Base-by-base conservation (phyloP, 2,888 invertebrate genomes). In the Microplitis manilae region DNA sequence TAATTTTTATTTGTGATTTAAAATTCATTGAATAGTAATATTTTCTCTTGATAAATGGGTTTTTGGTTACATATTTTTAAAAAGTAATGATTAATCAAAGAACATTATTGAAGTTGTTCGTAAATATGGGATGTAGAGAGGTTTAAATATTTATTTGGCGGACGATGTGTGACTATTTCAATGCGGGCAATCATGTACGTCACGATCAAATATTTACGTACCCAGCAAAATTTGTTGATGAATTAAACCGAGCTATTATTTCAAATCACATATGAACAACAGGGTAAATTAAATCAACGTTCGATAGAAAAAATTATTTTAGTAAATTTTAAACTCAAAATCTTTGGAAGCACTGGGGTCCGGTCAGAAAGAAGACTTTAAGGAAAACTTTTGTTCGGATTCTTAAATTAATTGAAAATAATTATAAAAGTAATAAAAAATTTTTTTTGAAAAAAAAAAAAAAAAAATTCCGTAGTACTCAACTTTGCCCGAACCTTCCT, bases 91-190 rank as follows among this genome's bases (percentile, higher is more conserved):
- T 13, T 13, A 50, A 50, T 50, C 13, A 50, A 50, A 50, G 50
- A 50, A 13, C 50, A 5, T 50, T 50, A 50, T 50, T 50, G 1
- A 13, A 50, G 50, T 13, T 50, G 13, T 4, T 13, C 13, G 50
- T 50, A 50, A 50, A 50, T 50, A 50, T 13, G 13, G 13, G 4
- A 50, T 13, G 13, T 13, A 50, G 8, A 50, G 8, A 50, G 2
- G 38, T 38, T 30, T 5, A 38, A 38, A 65, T 30, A 30, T 65
- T 65, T 65, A 30, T 65, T 65, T 38, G 38, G 38, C 13, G 65
- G 30, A 65, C 38, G 65, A 65, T 65, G 65, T 65, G 38, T 65
- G 38, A 65, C 65, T 30, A 65, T 38, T 65, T 38, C 4, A 38
- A 30, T 65, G 13, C 65, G 13, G 38, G 38, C 20, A 65, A 65